Evolutionary conservation across 1,140 invertebrate species (phyloP).

Genomic region (Littorina saxatilis): DNA sequence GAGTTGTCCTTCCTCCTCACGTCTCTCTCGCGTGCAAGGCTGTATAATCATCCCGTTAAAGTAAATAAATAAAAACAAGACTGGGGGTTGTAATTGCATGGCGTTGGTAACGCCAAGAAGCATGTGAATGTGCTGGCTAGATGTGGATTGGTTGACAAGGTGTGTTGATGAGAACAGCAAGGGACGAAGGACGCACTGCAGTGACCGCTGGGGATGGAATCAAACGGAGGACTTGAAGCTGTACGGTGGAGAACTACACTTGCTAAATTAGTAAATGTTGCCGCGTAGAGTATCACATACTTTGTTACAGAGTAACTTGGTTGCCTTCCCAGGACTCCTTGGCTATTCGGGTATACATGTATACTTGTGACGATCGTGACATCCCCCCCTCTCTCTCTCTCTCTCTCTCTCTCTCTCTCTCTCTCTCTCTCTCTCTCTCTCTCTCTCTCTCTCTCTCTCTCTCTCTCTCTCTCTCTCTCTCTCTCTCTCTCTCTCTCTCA

Average conservation of each 20-base stretch:
- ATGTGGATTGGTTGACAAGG: too few species aligned
- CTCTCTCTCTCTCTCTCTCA: neutral
- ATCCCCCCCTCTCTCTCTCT: neutral
- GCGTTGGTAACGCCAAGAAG: too few species aligned
- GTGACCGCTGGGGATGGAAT: too few species aligned
- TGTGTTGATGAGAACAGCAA: too few species aligned
- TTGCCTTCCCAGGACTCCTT: neutral
- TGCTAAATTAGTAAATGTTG: neutral
- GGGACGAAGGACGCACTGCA: too few species aligned
- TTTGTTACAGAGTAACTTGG: neutral
- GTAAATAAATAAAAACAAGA: too few species aligned
- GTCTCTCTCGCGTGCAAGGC: too few species aligned
- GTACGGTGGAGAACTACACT: neutral
- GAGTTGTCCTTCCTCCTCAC: too few species aligned
- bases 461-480: neutral
- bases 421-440: constrained; percentile 38
- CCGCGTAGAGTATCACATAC: neutral
- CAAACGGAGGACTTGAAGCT: too few species aligned
- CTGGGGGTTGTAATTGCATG: too few species aligned
- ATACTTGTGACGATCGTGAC: neutral
- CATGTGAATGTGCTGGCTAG: too few species aligned
- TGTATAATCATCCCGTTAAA: too few species aligned
- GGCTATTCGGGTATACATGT: neutral
- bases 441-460: constrained; percentile 26
- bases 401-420: neutral